These are phyloP conservation scores for Spea multiplicata DNA, from an alignment of 2,113 vertebrate genomes.

Conservation along the genomic window DNA sequence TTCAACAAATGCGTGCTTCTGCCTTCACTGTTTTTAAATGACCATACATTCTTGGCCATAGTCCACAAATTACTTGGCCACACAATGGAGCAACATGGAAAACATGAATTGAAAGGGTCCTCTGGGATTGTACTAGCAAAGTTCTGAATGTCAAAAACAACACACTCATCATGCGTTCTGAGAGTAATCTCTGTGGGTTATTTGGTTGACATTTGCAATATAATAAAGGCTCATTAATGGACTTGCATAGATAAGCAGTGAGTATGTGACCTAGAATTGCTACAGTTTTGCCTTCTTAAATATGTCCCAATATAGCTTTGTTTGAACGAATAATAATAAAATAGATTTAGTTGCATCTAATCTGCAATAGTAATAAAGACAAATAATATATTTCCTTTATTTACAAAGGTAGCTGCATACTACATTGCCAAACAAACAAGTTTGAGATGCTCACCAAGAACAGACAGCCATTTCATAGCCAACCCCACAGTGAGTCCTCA, in stretches of 20 bases:
- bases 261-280: neutral
- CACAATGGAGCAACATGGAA: neutral
- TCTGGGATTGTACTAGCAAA: neutral
- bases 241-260: neutral
- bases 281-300: too few relatives aligned
- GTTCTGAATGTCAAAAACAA: neutral
- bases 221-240: slow-evolving; percentile 8
- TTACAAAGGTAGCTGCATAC: too few relatives aligned
- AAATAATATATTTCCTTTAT: too few relatives aligned
- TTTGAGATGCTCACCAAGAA: too few relatives aligned
- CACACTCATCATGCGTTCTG: neutral
- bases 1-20: too few relatives aligned
- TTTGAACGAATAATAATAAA: too few relatives aligned
- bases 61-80: neutral
- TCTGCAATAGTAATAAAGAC: too few relatives aligned
- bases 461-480: too few relatives aligned
- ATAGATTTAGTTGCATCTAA: too few relatives aligned
- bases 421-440: too few relatives aligned
- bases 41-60: neutral
- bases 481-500: too few relatives aligned
- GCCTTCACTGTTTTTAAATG: neutral
- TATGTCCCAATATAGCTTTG: too few relatives aligned
- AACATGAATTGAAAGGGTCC: slow-evolving; percentile 4
- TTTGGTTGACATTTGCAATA: slow-evolving; percentile 16
- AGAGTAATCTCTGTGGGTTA: neutral